Evolutionary conservation across 2,888 invertebrate species (phyloP).

Genomic region (Drosophila kuntzei): DNA sequence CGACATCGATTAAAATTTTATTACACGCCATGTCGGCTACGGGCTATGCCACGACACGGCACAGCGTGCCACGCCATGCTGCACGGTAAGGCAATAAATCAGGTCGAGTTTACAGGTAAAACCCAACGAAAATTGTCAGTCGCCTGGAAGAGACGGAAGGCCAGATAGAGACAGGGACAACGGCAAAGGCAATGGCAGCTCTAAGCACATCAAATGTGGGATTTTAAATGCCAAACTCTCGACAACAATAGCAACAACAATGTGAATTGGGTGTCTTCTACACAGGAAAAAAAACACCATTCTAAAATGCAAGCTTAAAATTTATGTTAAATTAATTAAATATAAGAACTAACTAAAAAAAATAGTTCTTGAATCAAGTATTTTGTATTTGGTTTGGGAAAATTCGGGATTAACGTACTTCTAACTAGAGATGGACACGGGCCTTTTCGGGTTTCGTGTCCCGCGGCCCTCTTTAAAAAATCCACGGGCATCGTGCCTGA

Average conservation of each 20-base stretch:
- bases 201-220: slow-evolving; percentile 81
- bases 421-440: too few species aligned
- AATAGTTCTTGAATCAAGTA: too few species aligned
- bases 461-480: too few species aligned
- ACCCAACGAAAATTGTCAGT: slow-evolving; percentile 79
- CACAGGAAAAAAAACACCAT: too few species aligned
- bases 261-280: slow-evolving; percentile 24
- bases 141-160: slow-evolving; percentile 31
- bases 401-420: too few species aligned
- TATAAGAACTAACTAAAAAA: too few species aligned
- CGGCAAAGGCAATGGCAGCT: slow-evolving; percentile 28
- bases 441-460: too few species aligned
- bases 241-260: slow-evolving; percentile 47
- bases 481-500: too few species aligned
- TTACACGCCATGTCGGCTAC: slow-evolving; percentile 77
- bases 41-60: slow-evolving; percentile 37
- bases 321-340: too few species aligned
- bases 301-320: too few species aligned
- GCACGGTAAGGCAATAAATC: slow-evolving; percentile 69
- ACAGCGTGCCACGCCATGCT: slow-evolving; percentile 21
- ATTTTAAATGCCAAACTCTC: slow-evolving; percentile 77
- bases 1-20: slow-evolving; percentile 83
- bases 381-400: too few species aligned
- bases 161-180: slow-evolving; percentile 4
- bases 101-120: slow-evolving; percentile 81